Base-by-base conservation (phyloP, 2,797 vertebrate species). In the Denticeps clupeoides region DNA sequence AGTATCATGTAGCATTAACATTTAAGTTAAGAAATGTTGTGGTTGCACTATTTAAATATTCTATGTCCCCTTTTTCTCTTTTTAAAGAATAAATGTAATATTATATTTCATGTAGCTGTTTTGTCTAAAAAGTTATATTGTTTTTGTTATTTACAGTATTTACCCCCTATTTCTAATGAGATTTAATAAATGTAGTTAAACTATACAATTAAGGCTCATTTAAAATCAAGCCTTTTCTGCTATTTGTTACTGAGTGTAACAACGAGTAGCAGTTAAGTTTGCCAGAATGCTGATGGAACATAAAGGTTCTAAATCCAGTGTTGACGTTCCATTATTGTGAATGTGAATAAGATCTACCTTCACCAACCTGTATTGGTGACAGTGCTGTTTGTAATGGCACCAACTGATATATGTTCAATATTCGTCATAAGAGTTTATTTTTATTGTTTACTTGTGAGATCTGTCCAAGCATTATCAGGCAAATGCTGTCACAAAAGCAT, bases 1-100 rank as follows among this genome's bases (percentile, higher is more conserved):
- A 60, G 64, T 62, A 28, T 76, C 75, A 82, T 84, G 79, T 84
- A 85, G 84, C 79, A 82, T 57, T 65, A 59, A 48, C 62, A 46
- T 70, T 74, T 78, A 80, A 79, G 72, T 78, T 78, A 74, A 74
- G 55, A 67, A 75, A 79, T 74, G 69, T 72, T 75, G 66, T 72
- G 71, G 74, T 83, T 87, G 83, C 85, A 87, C 85, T 86, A 82
- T 84, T 80, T 77, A 69, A 62, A 41, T 45, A 29, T 49, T 43
- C 54, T 60, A 47, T 28, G 11, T 41, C 29, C 28, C 25, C 4
- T n/a, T 29, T 40, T 7, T 7, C 45, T 51, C 44, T 25, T 19
- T 11, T 43, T 41, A 57, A 42, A 9, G 22, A 31, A 42, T 23
- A 13, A 10, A 7, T 2, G 7, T 35, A 37, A 18, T 7, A 18